Conservation (phyloP, 2,113 vertebrate species). For the Kobus ellipsiprymnus region DNA sequence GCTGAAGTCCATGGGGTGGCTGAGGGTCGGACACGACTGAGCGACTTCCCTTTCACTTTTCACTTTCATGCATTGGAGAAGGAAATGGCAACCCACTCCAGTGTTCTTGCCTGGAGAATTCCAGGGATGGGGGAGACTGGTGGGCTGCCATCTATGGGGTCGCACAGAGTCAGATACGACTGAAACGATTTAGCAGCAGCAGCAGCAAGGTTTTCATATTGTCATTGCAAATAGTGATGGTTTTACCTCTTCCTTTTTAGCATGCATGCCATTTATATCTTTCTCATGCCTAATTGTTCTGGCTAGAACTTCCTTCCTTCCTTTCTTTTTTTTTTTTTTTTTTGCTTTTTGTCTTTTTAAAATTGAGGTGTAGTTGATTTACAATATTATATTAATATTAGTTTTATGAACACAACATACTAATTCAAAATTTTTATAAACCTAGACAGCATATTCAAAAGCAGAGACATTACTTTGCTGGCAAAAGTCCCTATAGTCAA, state of each 20-base stretch:
- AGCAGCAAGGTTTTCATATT: neutral
- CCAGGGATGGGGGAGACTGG: no score
- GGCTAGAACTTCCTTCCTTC: neutral
- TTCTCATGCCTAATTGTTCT: neutral
- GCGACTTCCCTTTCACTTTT: no score
- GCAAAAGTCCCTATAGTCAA: neutral
- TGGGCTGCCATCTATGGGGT: no score
- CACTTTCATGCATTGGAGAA: no score
- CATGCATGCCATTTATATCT: neutral
- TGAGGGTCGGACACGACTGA: no score
- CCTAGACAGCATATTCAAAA: neutral
- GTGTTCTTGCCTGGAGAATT: no score
- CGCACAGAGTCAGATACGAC: no score
- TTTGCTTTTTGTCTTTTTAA: neutral
- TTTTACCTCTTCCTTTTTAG: neutral
- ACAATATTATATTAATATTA: neutral
- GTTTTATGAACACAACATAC: neutral
- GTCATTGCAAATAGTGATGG: neutral
- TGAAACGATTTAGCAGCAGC: no score
- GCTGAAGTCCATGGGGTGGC: no score
- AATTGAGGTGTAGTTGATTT: neutral
- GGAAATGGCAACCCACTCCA: no score
- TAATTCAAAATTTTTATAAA: neutral
- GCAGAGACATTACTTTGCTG: neutral
- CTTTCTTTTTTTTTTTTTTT: neutral